Evolutionary conservation across 2,888 invertebrate species (phyloP), one percentile per base, ranked within the genome.

Genomic region (Aleiodes alternator): DNA sequence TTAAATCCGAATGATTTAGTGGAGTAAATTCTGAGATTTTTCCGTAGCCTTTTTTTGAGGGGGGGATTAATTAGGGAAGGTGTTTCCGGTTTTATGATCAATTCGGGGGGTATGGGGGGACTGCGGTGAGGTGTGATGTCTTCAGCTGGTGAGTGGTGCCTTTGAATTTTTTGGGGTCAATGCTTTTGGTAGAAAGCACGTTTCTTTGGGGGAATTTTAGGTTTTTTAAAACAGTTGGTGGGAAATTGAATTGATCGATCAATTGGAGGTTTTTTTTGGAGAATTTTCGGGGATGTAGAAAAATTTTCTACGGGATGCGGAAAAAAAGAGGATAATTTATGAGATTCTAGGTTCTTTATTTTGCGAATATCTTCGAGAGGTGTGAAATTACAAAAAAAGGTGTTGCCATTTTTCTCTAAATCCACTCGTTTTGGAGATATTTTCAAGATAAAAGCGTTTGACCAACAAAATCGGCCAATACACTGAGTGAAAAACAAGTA

Each of bases 21-120:
- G 11, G 43, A 64, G 12, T 16, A 11, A 9, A 64, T 64, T 64
- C 64, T 7, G 16, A 48, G 64, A 64, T 64, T 64, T 64, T 48
- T 48, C 43, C 59, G 23, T 50, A 51, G n/a, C 14, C 12, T n/a
- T 50, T n/a, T 50, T n/a, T 38, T 73, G 77, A n/a, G n/a, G 80
- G 80, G 82, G 83, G 80, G 83, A 80, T 78, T 73, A 76, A 82
- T 84, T 82, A 73, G 73, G 34, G n/a, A 34, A 8, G 14, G 43
- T 23, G 73, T 76, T 73, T 76, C 75, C 75, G 76, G 76, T 71
- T 16, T 53, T 6, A 64, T 12, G 53, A 43, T 23, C 69, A 8
- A 31, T 53, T 23, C 23, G 4, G 59, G 59, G 31, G 14, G 57
- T n/a, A n/a, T n/a, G n/a, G n/a, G n/a, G n/a, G n/a, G n/a, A n/a